A percentile compares a stretch with the other conserved stretches of the same genome.
These are phyloP conservation scores for Mobula hypostoma DNA, from an alignment of 2,113 vertebrate genomes.

Conservation along the genomic window DNA sequence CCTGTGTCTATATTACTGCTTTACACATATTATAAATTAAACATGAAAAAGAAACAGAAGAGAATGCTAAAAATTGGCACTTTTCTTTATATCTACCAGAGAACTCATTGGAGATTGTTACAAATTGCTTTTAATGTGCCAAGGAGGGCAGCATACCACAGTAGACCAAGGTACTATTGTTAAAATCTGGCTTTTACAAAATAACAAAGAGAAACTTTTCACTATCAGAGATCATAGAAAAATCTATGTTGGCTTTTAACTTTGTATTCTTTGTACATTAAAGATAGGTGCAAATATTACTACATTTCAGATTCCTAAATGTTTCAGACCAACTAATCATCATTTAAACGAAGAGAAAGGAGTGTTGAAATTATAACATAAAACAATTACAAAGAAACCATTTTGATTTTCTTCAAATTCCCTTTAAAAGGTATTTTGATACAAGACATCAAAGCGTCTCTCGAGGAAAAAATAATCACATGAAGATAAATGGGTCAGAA, in stretches of 20 bases:
- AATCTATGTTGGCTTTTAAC: background rate
- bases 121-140: background rate
- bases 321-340: background rate
- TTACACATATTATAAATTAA: background rate
- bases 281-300: background rate
- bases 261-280: background rate
- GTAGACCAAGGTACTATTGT: background rate
- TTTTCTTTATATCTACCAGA: background rate
- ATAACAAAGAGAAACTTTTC: background rate
- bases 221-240: background rate
- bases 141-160: background rate
- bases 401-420: background rate
- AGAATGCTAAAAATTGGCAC: too few species aligned
- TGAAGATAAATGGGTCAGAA: background rate
- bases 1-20: too few species aligned
- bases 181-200: background rate
- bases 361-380: background rate
- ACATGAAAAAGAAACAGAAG: background rate
- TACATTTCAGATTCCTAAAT: background rate
- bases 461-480: background rate
- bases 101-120: background rate
- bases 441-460: background rate
- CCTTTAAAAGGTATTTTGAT: background rate
- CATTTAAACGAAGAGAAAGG: background rate
- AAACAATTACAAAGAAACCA: conserved; percentile 6